A percentile compares a stretch with the other conserved stretches of the same genome.
Conservation (phyloP, 1,140 invertebrate species). For the Linepithema humile region DNA sequence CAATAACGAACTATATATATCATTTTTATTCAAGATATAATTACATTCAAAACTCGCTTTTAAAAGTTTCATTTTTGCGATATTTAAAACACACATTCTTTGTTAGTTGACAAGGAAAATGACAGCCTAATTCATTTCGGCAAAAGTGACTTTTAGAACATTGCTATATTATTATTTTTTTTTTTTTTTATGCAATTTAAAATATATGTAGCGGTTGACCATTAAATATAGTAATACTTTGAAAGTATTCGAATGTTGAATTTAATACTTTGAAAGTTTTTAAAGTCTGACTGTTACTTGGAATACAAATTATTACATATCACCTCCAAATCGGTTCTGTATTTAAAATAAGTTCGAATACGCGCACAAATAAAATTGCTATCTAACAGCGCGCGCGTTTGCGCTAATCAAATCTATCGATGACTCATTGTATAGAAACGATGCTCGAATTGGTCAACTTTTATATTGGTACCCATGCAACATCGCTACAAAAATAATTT, state of each 20-base stretch:
- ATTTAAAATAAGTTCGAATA: constrained; percentile 12
- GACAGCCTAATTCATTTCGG: constrained; percentile 23
- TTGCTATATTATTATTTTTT: not conserved
- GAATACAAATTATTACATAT: constrained; percentile 12
- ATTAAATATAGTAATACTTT: constrained; percentile 4
- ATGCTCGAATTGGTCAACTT: constrained; percentile 42
- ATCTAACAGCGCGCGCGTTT: not conserved
- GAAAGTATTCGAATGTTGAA: too few relatives aligned
- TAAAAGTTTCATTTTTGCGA: constrained; percentile 8
- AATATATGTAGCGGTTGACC: not conserved
- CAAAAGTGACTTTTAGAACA: constrained; percentile 3
- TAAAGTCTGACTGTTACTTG: constrained; percentile 16
- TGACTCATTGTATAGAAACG: constrained; percentile 19
- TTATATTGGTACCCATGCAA: constrained; percentile 37
- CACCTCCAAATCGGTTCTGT: not conserved
- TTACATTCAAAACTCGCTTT: constrained; percentile 30
- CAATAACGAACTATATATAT: not conserved
- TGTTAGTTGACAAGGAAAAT: constrained; percentile 17
- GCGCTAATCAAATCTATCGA: not conserved
- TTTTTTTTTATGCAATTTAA: constrained; percentile 11
- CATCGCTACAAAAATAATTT: constrained; percentile 51
- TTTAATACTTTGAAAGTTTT: too few relatives aligned
- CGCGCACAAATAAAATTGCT: constrained; percentile 1
- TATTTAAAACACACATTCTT: constrained; percentile 25
- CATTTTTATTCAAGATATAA: not conserved